A percentile compares a stretch with the other conserved stretches of the same genome.
These are phyloP conservation scores for Disparrhopalites patrizii DNA, from an alignment of 2,888 invertebrate species.

Conservation along the genomic window DNA sequence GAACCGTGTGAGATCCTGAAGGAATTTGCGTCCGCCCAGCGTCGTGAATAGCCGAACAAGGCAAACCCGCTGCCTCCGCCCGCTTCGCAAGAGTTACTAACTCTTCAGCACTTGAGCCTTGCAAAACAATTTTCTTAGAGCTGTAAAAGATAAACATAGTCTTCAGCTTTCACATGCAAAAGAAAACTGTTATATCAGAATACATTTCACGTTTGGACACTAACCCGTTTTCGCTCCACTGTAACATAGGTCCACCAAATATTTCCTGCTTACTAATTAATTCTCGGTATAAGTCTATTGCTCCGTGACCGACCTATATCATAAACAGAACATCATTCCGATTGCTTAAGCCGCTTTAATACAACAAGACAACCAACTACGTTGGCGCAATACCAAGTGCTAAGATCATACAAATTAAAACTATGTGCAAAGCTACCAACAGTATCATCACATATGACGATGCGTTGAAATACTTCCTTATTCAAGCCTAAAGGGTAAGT, in stretches of 20 bases:
- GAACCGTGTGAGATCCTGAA: constrained; percentile 54
- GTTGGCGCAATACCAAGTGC: no score
- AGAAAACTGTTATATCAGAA: no score
- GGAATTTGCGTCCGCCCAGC: constrained; percentile 55
- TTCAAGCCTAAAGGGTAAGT: no score
- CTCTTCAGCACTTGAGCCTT: constrained; percentile 52
- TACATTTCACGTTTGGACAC: background rate
- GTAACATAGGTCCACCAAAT: constrained; percentile 45
- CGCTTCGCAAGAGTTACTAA: constrained; percentile 51
- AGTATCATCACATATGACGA: no score
- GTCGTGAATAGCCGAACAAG: constrained; percentile 45
- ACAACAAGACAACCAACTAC: no score
- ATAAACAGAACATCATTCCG: no score
- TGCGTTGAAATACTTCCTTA: no score
- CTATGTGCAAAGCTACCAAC: background rate
- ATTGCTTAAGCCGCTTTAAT: no score
- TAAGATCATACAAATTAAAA: background rate
- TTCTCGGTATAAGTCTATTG: constrained; percentile 46
- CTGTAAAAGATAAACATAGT: constrained; percentile 47
- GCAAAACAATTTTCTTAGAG: constrained; percentile 54
- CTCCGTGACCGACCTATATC: constrained; percentile 42
- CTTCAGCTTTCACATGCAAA: no score
- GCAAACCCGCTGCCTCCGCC: constrained; percentile 42
- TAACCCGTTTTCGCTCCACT: constrained; percentile 48
- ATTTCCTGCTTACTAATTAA: constrained; percentile 45